These are phyloP conservation scores for Noctua comes DNA, from an alignment of 2,888 invertebrate genomes.

Conservation along the genomic window DNA sequence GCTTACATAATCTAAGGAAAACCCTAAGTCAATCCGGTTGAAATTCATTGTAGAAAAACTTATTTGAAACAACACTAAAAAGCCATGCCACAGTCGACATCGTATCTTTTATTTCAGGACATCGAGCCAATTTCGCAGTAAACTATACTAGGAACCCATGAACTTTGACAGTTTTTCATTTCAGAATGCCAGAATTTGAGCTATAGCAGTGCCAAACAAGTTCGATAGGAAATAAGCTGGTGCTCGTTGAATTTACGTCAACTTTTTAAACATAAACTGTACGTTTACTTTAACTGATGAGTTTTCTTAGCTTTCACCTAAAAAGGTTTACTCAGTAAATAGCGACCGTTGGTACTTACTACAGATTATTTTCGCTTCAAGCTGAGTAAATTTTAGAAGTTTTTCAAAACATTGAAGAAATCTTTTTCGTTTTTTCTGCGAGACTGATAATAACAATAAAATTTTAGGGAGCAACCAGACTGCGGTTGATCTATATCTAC, in stretches of 20 bases:
- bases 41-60: background rate
- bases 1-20: background rate
- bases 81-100: background rate
- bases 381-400: too few relatives aligned
- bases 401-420: background rate
- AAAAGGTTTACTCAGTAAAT: background rate
- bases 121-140: constrained; percentile 5
- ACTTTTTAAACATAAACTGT: constrained; percentile 24
- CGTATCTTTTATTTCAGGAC: background rate
- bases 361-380: background rate
- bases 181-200: constrained; percentile 24
- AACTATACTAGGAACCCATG: constrained; percentile 5
- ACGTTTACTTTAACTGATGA: constrained; percentile 19
- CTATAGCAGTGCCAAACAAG: constrained; percentile 18
- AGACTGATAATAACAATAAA: too few relatives aligned
- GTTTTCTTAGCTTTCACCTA: background rate
- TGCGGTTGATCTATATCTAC: background rate
- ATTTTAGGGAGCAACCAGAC: background rate
- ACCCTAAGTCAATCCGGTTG: background rate
- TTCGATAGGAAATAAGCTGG: constrained; percentile 14
- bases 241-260: constrained; percentile 6
- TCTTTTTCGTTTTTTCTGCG: background rate
- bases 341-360: background rate
- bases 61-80: background rate
- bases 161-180: constrained; percentile 38